Conservation (phyloP, 2,113 vertebrate species). For the Actenoides hombroni region DNA sequence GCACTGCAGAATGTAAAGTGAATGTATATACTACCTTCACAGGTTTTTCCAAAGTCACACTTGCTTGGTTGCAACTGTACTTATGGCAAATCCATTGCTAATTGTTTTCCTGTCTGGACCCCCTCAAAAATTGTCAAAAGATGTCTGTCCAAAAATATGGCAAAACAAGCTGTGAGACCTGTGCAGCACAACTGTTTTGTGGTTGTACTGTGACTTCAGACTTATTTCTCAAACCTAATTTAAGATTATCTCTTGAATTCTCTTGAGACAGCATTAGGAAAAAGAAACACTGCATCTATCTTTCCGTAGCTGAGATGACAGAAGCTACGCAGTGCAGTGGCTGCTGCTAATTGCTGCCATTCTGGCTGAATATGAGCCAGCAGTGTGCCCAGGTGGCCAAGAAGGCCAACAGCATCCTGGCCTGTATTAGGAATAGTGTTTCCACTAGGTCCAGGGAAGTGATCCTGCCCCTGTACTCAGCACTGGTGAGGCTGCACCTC, state of each 20-base stretch:
- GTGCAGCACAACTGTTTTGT: background rate
- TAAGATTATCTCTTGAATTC: background rate
- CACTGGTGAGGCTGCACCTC: too few species aligned
- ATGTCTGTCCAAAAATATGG: background rate
- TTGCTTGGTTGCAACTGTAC: background rate
- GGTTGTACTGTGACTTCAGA: background rate
- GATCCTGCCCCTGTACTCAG: too few species aligned
- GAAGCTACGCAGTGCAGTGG: background rate
- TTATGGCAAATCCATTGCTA: background rate
- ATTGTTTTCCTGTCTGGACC: background rate
- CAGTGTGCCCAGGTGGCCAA: too few species aligned
- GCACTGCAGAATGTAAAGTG: background rate
- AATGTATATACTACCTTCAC: background rate
- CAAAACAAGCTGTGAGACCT: background rate
- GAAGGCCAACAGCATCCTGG: too few species aligned
- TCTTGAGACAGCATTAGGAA: background rate
- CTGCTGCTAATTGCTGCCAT: background rate
- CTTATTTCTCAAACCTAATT: background rate
- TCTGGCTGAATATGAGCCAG: too few species aligned
- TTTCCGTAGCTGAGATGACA: background rate
- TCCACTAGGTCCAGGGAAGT: too few species aligned
- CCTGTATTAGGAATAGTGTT: too few species aligned
- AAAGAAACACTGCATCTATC: background rate
- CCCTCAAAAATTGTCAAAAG: background rate
- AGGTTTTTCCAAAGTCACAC: background rate